phyloP scores from a whole-genome alignment of 2,888 invertebrate genomes.

The Aspidapion aeneum region DNA sequence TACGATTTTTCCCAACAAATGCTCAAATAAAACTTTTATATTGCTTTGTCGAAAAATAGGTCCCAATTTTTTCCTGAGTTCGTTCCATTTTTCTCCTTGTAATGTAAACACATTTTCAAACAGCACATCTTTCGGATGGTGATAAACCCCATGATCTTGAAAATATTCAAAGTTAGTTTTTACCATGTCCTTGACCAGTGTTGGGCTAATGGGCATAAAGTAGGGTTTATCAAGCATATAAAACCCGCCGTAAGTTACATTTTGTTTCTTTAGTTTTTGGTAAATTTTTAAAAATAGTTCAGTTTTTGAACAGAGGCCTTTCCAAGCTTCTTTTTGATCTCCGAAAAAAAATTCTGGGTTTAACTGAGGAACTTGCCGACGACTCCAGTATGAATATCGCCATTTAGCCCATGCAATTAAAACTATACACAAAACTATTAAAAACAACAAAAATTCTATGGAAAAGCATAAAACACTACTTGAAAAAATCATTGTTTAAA shows the following conservation, averaged over 20 bases:
- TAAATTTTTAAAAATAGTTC: not conserved
- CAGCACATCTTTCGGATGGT: not conserved
- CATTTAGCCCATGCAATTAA: too few relatives aligned
- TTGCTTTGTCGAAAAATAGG: not conserved
- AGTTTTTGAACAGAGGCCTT: not conserved
- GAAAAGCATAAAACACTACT: too few relatives aligned
- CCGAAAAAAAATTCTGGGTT: not conserved
- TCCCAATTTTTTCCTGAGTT: slow-evolving; percentile 1
- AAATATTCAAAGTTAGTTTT: slow-evolving; percentile 1
- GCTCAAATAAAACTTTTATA: not conserved
- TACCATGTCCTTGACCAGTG: not conserved
- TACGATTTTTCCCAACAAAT: not conserved
- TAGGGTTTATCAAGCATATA: not conserved
- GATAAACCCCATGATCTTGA: not conserved
- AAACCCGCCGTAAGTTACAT: not conserved
- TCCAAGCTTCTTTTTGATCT: not conserved
- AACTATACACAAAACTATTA: too few relatives aligned
- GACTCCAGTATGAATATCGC: not conserved
- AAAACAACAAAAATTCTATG: too few relatives aligned
- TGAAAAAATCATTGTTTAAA: too few relatives aligned
- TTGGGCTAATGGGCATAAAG: not conserved
- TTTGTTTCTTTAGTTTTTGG: not conserved
- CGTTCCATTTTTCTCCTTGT: not conserved
- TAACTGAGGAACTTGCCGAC: not conserved
- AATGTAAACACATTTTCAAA: not conserved